Evolutionary conservation across 2,797 vertebrate genomes (phyloP), one percentile per base, ranked within the genome.

Genomic region (Allobates femoralis): DNA sequence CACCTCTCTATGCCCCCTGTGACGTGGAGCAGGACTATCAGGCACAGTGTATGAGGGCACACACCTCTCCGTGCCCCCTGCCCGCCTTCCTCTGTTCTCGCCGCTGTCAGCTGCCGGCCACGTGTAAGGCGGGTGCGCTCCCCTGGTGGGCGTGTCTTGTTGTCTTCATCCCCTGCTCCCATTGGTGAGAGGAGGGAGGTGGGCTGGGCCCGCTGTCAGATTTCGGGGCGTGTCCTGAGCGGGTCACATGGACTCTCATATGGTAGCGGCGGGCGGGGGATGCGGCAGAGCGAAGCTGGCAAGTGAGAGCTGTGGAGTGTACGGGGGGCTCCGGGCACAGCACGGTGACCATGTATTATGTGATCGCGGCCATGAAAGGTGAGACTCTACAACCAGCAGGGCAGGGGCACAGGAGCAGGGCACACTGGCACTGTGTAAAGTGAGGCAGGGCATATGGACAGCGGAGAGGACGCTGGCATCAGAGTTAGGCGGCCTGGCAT

Each of bases 241-340:
- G 46, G 82, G 87, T 88, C 87, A 88, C 87, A 88, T 88, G 87
- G 87, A 88, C 87, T 85, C 87, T 81, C 87, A 88, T 88, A 88
- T 85, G 87, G 87, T 83, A 81, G 87, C 77, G 58, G 2, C 71
- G 77, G 78, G 87, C 34, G 83, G 83, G 81, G 83, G 83, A 85
- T 85, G 87, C 83, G 69, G 83, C 87, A 88, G 87, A 85, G 79
- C 34, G 71, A 34, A 85, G 87, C 82, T 88, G 82, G 82, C 77
- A 76, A 1, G 50, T 56, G 86, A 81, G 28, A 51, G 50, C 76
- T 23, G 30, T 74, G 67, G 75, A 80, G 30, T 75, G 86, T 76
- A n/a, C 28, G 56, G 76, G 78, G 79, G 55, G n/a, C 32, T 83
- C 26, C 64, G 37, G 81, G 76, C 66, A 80, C 81, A 74, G 82